Percentiles rank a stretch among this genome's conserved stretches.
These are phyloP conservation scores for Chelonus formosanus DNA, from an alignment of 2,888 invertebrate species.

Conservation along the genomic window DNA sequence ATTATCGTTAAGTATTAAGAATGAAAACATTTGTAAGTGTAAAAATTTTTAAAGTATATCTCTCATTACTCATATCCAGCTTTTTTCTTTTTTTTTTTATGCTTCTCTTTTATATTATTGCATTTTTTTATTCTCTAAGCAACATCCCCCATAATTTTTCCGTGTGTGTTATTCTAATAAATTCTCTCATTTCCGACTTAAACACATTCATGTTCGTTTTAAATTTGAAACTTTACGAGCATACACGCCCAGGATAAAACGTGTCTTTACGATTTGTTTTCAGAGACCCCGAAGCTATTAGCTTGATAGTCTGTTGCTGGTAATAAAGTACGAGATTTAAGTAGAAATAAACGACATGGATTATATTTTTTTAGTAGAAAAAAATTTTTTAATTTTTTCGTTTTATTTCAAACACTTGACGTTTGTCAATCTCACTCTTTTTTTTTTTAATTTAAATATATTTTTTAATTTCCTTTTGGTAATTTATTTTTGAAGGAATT, in stretches of 20 bases:
- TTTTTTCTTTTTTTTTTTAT: conserved; percentile 13
- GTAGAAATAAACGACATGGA: conserved; percentile 9
- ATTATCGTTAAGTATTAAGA: conserved; percentile 28
- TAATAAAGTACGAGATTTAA: conserved; percentile 46
- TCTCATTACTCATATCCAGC: conserved; percentile 20
- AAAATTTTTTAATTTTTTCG: conserved; percentile 1
- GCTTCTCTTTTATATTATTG: conserved; percentile 21
- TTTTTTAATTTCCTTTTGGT: not conserved
- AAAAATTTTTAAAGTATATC: conserved; percentile 18
- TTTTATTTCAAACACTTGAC: conserved; percentile 43
- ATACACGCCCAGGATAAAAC: conserved; percentile 39
- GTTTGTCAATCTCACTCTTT: conserved; percentile 39
- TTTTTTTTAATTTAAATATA: not conserved
- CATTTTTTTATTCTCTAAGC: conserved; percentile 15
- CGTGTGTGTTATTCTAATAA: conserved; percentile 47
- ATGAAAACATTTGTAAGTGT: conserved; percentile 20
- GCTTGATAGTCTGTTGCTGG: conserved; percentile 50
- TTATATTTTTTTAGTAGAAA: conserved; percentile 4
- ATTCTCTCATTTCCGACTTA: conserved; percentile 38
- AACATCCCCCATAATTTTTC: conserved; percentile 26
- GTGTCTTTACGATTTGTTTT: conserved; percentile 58
- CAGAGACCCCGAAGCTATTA: conserved; percentile 34
- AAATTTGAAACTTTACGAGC: conserved; percentile 41
- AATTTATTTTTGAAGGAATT: conserved; percentile 9
- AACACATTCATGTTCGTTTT: conserved; percentile 28